Conservation (phyloP, 2,797 vertebrate genomes). For the Poeciliopsis gracilis region DNA sequence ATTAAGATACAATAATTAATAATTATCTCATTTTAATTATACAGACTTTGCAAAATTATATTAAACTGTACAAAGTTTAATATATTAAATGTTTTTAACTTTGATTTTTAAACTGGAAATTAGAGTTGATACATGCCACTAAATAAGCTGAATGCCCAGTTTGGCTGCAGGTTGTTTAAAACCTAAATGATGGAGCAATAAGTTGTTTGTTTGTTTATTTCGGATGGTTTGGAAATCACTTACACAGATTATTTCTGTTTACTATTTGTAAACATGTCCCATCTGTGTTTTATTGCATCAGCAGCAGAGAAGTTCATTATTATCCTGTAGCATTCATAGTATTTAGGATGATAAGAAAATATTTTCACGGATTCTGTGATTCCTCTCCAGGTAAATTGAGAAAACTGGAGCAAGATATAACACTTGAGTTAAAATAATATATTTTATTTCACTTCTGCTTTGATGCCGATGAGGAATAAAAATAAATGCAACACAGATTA, state of each 20-base stretch:
- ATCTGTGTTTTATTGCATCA: not conserved
- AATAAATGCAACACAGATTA: not conserved
- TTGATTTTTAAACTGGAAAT: not conserved
- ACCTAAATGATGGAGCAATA: not conserved
- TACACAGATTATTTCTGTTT: not conserved
- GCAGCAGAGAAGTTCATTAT: not conserved
- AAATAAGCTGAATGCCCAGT: not conserved
- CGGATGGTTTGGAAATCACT: not conserved
- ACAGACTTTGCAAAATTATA: not conserved
- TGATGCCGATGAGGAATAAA: not conserved
- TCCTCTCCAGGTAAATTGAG: not conserved
- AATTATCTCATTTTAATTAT: not conserved
- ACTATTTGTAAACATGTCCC: not conserved
- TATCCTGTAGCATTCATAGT: not conserved
- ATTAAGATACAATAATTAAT: not conserved
- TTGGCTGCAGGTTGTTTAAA: not conserved
- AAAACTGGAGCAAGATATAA: not conserved
- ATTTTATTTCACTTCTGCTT: not conserved
- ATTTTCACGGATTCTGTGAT: not conserved
- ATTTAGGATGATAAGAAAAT: not conserved
- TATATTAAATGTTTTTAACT: not conserved
- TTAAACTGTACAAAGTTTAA: not conserved
- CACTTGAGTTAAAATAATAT: not conserved
- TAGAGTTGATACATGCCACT: not conserved
- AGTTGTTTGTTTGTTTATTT: not conserved